phyloP scores from a whole-genome alignment of 2,888 invertebrate species.

The Argyresthia goedartella region DNA sequence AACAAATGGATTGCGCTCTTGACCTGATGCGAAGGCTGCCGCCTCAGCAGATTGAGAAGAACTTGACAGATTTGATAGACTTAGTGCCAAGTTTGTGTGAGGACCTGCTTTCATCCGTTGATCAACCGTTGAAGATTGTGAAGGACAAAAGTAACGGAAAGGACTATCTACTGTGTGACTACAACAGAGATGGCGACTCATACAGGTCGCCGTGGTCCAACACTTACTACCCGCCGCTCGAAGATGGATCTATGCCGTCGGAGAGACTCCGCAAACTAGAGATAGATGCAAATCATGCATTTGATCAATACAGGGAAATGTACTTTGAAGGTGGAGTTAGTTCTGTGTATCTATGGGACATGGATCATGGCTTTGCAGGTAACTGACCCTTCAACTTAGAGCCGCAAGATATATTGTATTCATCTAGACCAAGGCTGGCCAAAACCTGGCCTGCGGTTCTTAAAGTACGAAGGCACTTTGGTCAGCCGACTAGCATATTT shows the following conservation, averaged over 20 bases:
- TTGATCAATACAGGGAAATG: slow-evolving; percentile 98
- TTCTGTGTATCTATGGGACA: slow-evolving; percentile 99
- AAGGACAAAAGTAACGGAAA: slow-evolving; percentile 95
- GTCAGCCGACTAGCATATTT: too few relatives aligned
- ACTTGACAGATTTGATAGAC: slow-evolving; percentile 97
- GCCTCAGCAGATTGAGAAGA: slow-evolving; percentile 99
- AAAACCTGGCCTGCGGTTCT: too few relatives aligned
- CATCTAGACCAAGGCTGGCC: too few relatives aligned
- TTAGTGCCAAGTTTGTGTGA: slow-evolving; percentile 96
- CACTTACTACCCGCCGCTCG: slow-evolving; percentile 96
- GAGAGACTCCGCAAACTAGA: slow-evolving; percentile 95
- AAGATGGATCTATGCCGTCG: slow-evolving; percentile 99
- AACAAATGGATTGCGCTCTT: slow-evolving; percentile 98
- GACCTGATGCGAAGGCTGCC: slow-evolving; percentile 99
- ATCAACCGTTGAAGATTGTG: slow-evolving; percentile 98
- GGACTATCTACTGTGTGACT: slow-evolving; percentile 98
- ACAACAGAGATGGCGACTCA: slow-evolving; percentile 99
- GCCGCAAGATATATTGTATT: not conserved
- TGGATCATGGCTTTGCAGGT: slow-evolving; percentile 98
- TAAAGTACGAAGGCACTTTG: too few relatives aligned
- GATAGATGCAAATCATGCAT: slow-evolving; percentile 98
- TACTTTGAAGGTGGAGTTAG: slow-evolving; percentile 99
- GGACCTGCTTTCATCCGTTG: slow-evolving; percentile 96
- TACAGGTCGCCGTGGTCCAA: slow-evolving; percentile 99
- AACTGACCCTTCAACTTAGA: slow-evolving; percentile 7